Base-by-base conservation (phyloP, 2,113 vertebrate species). In the Crotalus horridus region DNA sequence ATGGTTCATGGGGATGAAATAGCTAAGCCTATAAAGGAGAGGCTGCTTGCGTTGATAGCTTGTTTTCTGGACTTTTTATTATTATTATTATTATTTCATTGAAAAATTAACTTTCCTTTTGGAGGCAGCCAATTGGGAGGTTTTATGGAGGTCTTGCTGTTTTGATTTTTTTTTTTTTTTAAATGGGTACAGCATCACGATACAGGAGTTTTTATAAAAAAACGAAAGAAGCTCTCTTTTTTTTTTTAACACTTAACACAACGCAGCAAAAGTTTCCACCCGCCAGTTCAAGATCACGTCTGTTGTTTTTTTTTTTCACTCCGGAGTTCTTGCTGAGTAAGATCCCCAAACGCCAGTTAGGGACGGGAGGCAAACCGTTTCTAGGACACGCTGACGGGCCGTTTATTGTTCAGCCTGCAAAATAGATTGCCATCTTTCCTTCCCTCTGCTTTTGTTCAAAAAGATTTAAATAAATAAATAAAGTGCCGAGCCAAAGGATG, bases 301-400 rank as follows among this genome's bases (percentile, higher is more conserved):
- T 55, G 5, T 85, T 39, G 1, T 85, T 87, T 89, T 92, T 0
- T 0, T 89, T 85, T 88, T 90, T 91, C 0, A 0, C 90, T 91
- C 74, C 56, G 59, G 93, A 48, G 39, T 59, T 94, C 85, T 94
- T 94, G 92, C 94, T 96, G 94, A 86, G 61, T 93, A 86, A 94
- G 94, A 81, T 93, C 26, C 93, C 89, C 23, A 21, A 81, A 26
- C 93, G 51, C 87, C 95, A 21, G 55, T 24, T 91, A 53, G 69
- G 90, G 29, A 54, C 10, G 26, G 61, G 93, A 59, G 87, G 43
- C 55, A 91, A 91, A 13, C 1, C 33, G 26, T 93, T 85, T 53
- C 85, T 10, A 59, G 46, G 29, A 1, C 46, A 46, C 51, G 89
- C 10, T 89, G 90, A 91, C 88, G 95, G 23, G 51, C 51, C 13